phyloP scores from a whole-genome alignment of 2,113 vertebrate species.

The Anolis sagrei region DNA sequence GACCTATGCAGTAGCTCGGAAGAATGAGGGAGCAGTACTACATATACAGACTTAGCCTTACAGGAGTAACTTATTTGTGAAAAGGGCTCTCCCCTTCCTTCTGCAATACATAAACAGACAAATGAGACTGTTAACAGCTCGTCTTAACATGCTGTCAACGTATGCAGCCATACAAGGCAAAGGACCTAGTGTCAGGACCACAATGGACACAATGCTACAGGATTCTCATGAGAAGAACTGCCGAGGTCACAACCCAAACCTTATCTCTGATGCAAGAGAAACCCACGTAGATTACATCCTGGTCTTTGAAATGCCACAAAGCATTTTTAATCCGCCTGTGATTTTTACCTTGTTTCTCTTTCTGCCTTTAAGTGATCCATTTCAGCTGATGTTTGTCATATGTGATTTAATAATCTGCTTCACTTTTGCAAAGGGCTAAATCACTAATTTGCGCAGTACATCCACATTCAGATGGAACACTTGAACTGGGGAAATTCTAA shows the following conservation, averaged over 20 bases:
- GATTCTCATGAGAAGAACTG: background rate
- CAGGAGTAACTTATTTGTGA: background rate
- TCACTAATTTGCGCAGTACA: background rate
- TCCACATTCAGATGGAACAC: background rate
- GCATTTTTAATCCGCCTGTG: no score
- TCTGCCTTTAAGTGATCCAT: no score
- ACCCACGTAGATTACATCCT: no score
- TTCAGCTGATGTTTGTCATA: no score
- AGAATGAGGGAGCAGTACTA: background rate
- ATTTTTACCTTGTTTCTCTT: no score
- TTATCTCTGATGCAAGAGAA: no score
- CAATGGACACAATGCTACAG: background rate
- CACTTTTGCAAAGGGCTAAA: background rate
- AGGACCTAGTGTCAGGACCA: background rate
- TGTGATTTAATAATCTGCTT: no score
- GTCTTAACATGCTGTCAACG: background rate
- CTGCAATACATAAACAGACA: background rate
- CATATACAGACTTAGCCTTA: background rate
- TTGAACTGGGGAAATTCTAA: background rate
- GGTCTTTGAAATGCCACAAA: no score
- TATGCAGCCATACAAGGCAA: background rate
- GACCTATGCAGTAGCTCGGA: background rate
- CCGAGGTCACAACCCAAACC: no score
- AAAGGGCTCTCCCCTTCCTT: no score
- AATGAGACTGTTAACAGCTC: background rate